Conservation (phyloP, 2,113 vertebrate species). For the Oncorhynchus kisutch region DNA sequence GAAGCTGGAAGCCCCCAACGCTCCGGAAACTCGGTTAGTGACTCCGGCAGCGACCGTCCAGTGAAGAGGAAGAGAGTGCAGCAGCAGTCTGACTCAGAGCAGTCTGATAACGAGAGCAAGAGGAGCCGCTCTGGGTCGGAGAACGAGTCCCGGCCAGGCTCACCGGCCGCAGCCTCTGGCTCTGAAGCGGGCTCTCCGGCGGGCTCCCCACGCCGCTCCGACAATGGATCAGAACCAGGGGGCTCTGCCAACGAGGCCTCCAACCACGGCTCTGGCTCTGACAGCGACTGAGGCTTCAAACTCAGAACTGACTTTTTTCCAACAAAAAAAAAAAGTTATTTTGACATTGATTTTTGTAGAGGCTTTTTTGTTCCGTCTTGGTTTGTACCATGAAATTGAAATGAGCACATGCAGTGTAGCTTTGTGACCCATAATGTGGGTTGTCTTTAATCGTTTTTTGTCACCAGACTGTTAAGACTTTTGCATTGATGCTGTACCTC, state of each 20-base stretch:
- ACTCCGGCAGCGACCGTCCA: slow-evolving; percentile 84
- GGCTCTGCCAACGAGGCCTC: slow-evolving; percentile 84
- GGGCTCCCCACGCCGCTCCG: slow-evolving; percentile 75
- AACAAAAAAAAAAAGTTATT: neutral
- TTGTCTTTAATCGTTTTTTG: slow-evolving; percentile 19
- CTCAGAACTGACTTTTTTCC: slow-evolving; percentile 4
- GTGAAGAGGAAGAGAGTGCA: slow-evolving; percentile 75
- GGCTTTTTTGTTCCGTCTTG: slow-evolving; percentile 29
- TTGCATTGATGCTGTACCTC: slow-evolving; percentile 17
- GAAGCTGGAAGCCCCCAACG: slow-evolving; percentile 81
- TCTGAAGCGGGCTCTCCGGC: slow-evolving; percentile 71
- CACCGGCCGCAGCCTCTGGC: slow-evolving; percentile 78
- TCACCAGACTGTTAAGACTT: neutral
- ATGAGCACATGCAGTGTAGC: slow-evolving; percentile 13
- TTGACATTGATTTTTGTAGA: slow-evolving; percentile 37
- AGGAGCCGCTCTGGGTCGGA: slow-evolving; percentile 86
- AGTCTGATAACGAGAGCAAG: slow-evolving; percentile 88
- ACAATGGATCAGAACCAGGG: slow-evolving; percentile 84
- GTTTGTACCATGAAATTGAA: neutral
- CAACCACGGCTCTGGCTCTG: slow-evolving; percentile 82
- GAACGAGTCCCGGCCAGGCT: slow-evolving; percentile 80
- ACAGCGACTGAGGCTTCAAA: slow-evolving; percentile 82
- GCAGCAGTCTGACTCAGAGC: slow-evolving; percentile 83
- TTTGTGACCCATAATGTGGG: slow-evolving; percentile 4
- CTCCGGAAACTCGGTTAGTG: slow-evolving; percentile 77